Percentiles rank a stretch among this genome's conserved stretches.
phyloP scores from a whole-genome alignment of 2,797 vertebrate genomes.

The Masticophis lateralis region DNA sequence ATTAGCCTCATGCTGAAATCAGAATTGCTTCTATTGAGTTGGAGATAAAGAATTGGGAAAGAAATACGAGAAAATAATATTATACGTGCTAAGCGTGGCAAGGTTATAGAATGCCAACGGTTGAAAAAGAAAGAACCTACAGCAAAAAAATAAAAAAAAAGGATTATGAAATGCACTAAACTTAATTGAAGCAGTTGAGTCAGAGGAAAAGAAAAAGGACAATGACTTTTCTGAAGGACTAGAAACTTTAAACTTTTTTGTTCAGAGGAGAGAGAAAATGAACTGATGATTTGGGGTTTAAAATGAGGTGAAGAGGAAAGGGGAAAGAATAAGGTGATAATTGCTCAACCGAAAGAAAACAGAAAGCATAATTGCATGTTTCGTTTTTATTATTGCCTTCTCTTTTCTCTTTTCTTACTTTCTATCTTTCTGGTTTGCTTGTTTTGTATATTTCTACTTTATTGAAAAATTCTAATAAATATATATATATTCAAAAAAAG shows the following conservation, averaged over 20 bases:
- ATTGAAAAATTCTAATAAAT: not conserved
- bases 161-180: not conserved
- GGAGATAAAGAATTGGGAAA: not conserved
- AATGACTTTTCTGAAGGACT: not conserved
- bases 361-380: not conserved
- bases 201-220: not conserved
- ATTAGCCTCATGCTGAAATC: not conserved
- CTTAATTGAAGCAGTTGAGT: not conserved
- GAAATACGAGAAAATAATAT: not conserved
- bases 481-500: not conserved
- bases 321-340: not conserved
- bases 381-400: not conserved
- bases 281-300: not conserved
- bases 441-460: not conserved
- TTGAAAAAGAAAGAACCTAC: not conserved
- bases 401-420: not conserved
- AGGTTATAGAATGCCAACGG: not conserved
- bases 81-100: not conserved
- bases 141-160: not conserved
- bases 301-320: not conserved
- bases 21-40: not conserved
- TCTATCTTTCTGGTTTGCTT: not conserved
- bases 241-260: not conserved
- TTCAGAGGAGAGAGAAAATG: not conserved
- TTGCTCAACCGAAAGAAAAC: not conserved